A percentile compares a stretch with the other conserved stretches of the same genome.
phyloP scores from a whole-genome alignment of 2,113 vertebrate species.

The Poicephalus meyeri region DNA sequence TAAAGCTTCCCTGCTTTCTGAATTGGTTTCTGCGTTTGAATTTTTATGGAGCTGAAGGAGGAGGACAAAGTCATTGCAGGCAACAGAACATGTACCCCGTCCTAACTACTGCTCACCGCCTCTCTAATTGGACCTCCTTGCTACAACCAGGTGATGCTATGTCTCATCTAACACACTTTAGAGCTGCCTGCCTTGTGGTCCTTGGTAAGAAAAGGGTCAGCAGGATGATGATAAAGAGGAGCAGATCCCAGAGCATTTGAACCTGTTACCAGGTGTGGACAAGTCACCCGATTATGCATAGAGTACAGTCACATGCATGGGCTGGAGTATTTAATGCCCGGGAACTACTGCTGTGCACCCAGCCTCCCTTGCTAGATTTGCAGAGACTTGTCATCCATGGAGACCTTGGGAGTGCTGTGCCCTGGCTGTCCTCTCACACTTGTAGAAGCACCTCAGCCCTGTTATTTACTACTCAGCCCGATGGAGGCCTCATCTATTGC shows the following conservation, averaged over 20 bases:
- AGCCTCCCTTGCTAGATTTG: background rate
- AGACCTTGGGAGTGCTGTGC: background rate
- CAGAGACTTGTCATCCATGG: background rate
- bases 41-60: background rate
- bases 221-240: background rate
- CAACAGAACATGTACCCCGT: background rate
- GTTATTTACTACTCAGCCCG: background rate
- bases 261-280: background rate
- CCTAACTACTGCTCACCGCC: background rate
- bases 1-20: background rate
- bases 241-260: background rate
- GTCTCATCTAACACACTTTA: background rate
- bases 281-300: background rate
- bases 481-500: background rate
- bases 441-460: background rate
- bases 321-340: background rate
- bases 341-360: background rate
- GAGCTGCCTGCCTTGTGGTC: background rate
- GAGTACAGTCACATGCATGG: background rate
- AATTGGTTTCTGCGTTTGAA: background rate
- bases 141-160: accelerated
- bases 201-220: background rate
- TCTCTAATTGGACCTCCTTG: background rate
- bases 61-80: background rate
- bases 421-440: background rate